Percentiles rank a stretch among this genome's conserved stretches.
Conservation (phyloP, 2,888 invertebrate genomes). For the Cephus sareptanus region DNA sequence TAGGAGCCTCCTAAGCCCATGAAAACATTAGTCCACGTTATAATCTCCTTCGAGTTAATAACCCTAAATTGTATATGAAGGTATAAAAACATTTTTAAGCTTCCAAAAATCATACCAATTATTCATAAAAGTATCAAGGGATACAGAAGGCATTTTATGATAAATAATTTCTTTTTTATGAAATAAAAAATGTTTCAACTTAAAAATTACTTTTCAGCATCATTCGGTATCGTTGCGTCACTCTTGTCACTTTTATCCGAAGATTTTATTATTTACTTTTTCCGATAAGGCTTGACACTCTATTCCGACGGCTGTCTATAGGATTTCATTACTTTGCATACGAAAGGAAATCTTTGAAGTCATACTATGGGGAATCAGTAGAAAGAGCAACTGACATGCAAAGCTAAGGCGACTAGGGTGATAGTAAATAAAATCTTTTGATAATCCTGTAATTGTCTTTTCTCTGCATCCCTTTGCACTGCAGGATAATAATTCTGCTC, state of each 20-base stretch:
- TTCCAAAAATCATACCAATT: neutral
- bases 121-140: too few species aligned
- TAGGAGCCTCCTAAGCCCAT: conserved; percentile 25
- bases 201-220: too few species aligned
- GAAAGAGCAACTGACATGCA: neutral
- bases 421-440: neutral
- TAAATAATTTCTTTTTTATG: too few species aligned
- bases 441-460: neutral
- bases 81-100: neutral
- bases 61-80: neutral
- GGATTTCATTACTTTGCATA: neutral
- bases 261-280: neutral
- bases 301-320: neutral
- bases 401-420: neutral
- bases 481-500: neutral
- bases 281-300: neutral
- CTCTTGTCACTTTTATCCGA: too few species aligned
- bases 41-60: conserved; percentile 25
- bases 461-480: neutral
- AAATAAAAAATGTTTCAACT: too few species aligned
- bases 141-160: too few species aligned
- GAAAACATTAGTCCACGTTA: conserved; percentile 39
- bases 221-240: too few species aligned
- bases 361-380: neutral
- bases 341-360: neutral